Evolutionary conservation across 1,140 invertebrate genomes (phyloP).

Genomic region (Eurosta solidaginis): DNA sequence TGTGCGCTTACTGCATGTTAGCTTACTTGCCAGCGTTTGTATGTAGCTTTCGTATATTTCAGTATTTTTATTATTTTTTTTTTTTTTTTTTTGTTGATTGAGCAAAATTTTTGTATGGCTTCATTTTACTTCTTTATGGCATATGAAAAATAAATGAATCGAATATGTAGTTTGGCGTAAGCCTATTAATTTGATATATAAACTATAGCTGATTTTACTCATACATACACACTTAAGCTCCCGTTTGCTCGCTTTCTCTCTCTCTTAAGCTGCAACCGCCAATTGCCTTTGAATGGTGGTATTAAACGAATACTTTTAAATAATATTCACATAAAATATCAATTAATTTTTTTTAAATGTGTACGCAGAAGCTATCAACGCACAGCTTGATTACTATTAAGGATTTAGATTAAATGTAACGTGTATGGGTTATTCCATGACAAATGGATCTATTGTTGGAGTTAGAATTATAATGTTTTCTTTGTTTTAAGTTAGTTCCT

Average conservation of each 20-base stretch:
- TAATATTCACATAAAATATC: constrained; percentile 25
- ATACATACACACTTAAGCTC: not conserved
- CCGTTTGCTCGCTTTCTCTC: not conserved
- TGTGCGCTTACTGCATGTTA: not conserved
- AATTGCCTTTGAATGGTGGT: not conserved
- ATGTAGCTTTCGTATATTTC: not conserved
- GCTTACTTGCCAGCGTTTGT: not conserved
- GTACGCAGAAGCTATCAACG: not conserved
- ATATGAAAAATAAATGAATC: constrained; percentile 9
- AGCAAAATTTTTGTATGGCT: not conserved
- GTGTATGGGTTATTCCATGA: no score
- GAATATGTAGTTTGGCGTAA: constrained; percentile 14
- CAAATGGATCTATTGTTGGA: no score
- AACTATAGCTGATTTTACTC: not conserved
- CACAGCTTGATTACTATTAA: not conserved
- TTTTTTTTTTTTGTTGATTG: no score
- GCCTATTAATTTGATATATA: constrained; percentile 26
- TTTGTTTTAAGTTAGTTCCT: no score
- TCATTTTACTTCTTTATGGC: not conserved
- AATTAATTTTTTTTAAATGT: constrained; percentile 6
- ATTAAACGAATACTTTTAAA: constrained; percentile 25
- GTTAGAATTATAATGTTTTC: no score
- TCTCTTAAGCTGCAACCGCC: not conserved
- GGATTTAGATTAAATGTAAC: no score
- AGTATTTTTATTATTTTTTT: no score